These are phyloP conservation scores for Marmota flaviventris DNA, from an alignment of 2,113 vertebrate genomes.

Conservation along the genomic window DNA sequence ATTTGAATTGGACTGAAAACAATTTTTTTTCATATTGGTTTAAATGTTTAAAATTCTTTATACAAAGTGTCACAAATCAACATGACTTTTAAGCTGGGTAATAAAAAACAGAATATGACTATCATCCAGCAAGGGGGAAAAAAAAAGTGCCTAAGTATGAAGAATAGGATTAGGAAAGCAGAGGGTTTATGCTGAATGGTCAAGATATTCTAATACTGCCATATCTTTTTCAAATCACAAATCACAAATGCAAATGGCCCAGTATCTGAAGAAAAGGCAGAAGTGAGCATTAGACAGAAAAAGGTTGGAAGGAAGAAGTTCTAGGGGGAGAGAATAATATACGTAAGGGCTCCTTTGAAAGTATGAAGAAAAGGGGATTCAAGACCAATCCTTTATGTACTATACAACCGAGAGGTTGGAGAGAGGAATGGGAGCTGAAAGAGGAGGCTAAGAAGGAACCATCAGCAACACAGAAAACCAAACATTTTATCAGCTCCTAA, in stretches of 20 bases:
- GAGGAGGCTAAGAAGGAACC: background rate
- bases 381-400: background rate
- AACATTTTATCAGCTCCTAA: background rate
- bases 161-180: background rate
- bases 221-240: background rate
- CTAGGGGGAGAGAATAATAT: background rate
- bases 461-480: background rate
- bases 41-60: conserved; percentile 26
- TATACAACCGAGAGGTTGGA: background rate
- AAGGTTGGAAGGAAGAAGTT: background rate
- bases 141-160: background rate
- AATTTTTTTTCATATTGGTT: background rate
- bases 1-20: background rate
- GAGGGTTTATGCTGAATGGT: background rate
- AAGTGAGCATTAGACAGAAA: background rate
- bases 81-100: background rate
- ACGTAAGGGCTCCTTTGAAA: background rate
- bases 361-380: background rate
- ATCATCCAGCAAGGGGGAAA: background rate
- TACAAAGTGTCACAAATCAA: background rate
- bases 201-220: background rate
- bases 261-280: background rate
- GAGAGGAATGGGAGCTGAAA: background rate
- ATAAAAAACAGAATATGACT: background rate
- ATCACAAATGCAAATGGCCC: background rate